These are phyloP conservation scores for Hippoglossus hippoglossus DNA, from an alignment of 2,797 vertebrate genomes.

Conservation along the genomic window DNA sequence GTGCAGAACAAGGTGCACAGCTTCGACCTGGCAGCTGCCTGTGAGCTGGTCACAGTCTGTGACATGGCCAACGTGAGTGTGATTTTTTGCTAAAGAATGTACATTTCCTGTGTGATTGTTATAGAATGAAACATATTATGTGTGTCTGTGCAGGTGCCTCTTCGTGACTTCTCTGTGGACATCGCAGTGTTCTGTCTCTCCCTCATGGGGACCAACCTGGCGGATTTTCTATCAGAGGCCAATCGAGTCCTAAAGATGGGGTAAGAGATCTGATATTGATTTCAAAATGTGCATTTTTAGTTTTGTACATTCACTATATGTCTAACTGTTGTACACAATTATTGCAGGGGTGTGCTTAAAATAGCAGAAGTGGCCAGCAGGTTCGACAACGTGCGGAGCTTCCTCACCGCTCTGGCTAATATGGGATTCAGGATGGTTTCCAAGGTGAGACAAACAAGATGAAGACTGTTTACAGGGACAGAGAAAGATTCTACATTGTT, in stretches of 20 bases:
- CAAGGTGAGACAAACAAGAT: constrained; percentile 84
- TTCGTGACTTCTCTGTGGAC: constrained; percentile 85
- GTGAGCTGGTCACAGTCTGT: constrained; percentile 89
- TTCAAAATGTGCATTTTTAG: not conserved
- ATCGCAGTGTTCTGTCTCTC: constrained; percentile 95
- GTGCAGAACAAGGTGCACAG: constrained; percentile 92
- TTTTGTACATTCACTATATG: fast-evolving
- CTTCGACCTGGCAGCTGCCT: constrained; percentile 91
- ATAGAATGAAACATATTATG: not conserved
- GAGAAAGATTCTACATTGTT: not conserved
- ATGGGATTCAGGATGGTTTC: constrained; percentile 89
- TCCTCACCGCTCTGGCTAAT: constrained; percentile 80
- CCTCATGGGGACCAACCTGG: constrained; percentile 95
- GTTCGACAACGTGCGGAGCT: constrained; percentile 86
- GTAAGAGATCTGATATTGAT: constrained; percentile 72
- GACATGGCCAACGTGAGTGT: constrained; percentile 92
- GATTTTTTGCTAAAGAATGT: not conserved
- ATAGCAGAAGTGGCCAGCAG: constrained; percentile 95
- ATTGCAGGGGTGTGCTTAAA: constrained; percentile 89
- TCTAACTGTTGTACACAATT: constrained; percentile 6
- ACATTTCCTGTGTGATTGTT: not conserved
- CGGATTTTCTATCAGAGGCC: constrained; percentile 92
- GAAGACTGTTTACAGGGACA: too few species aligned
- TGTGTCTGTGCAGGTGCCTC: constrained; percentile 86
- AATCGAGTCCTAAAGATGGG: constrained; percentile 90